Evolutionary conservation across 2,797 vertebrate species (phyloP).

Genomic region (Anas capensis): DNA sequence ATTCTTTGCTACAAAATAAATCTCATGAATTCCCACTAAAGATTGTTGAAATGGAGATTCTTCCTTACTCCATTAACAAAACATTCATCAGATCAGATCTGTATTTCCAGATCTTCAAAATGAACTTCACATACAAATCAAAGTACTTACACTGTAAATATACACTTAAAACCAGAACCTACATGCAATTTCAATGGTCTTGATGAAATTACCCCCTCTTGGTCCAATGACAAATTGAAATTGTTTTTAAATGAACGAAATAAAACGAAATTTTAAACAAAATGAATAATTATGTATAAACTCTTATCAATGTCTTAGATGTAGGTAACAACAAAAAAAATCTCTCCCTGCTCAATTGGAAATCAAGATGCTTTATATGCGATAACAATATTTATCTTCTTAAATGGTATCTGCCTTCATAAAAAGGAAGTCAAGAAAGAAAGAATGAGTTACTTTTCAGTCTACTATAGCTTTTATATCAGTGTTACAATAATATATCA

Average conservation of each 20-base stretch:
- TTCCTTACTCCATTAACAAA: background rate
- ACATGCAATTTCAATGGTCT: background rate
- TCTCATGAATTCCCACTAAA: background rate
- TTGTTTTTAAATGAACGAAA: background rate
- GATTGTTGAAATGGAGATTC: background rate
- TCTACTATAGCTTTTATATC: background rate
- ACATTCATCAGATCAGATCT: background rate
- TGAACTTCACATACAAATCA: background rate
- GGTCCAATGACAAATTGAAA: background rate
- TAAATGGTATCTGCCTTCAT: background rate
- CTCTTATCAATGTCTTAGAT: background rate
- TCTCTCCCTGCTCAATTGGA: background rate
- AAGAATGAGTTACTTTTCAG: background rate
- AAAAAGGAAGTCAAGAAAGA: background rate
- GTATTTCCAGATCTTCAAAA: background rate
- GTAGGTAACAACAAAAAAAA: background rate
- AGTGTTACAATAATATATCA: background rate
- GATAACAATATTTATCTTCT: background rate
- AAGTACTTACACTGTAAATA: background rate
- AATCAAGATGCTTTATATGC: background rate
- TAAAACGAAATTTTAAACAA: no score
- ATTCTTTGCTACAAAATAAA: background rate
- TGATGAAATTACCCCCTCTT: background rate
- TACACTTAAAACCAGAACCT: background rate
- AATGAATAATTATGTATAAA: background rate